Evolutionary conservation across 2,888 invertebrate species (phyloP).

Genomic region (Ormyrus rosae): DNA sequence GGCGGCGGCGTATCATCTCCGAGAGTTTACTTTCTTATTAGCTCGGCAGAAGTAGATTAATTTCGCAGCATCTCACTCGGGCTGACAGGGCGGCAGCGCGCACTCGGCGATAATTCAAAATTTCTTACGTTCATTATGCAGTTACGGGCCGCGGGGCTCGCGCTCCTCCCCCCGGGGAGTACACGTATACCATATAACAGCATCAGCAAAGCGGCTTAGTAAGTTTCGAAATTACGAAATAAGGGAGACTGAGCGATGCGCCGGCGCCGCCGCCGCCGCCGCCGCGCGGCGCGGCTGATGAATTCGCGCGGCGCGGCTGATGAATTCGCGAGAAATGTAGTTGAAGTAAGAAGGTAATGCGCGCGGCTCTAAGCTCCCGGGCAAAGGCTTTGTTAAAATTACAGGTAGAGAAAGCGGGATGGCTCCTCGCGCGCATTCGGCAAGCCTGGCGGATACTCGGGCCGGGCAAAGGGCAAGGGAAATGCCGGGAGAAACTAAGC

Average conservation of each 20-base stretch:
- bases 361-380: slow-evolving; percentile 24
- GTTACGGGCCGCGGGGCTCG: slow-evolving; percentile 30
- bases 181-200: too few relatives aligned
- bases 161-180: background rate
- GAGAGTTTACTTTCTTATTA: slow-evolving; percentile 30
- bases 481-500: too few relatives aligned
- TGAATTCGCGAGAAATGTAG: slow-evolving; percentile 48
- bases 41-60: background rate
- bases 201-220: slow-evolving; percentile 44
- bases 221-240: slow-evolving; percentile 52
- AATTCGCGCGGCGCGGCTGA: too few relatives aligned
- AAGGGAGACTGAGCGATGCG: slow-evolving; percentile 41
- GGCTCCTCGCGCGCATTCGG: background rate
- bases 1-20: background rate
- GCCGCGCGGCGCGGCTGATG: slow-evolving; percentile 14
- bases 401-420: slow-evolving; percentile 14
- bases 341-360: slow-evolving; percentile 50
- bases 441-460: background rate
- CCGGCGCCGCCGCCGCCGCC: background rate
- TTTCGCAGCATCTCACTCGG: slow-evolving; percentile 3
- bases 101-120: slow-evolving; percentile 48
- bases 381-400: slow-evolving; percentile 39
- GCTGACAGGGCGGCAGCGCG: background rate
- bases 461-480: background rate
- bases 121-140: slow-evolving; percentile 50